phyloP scores from a whole-genome alignment of 2,113 vertebrate species.

The Centropus unirufus region DNA sequence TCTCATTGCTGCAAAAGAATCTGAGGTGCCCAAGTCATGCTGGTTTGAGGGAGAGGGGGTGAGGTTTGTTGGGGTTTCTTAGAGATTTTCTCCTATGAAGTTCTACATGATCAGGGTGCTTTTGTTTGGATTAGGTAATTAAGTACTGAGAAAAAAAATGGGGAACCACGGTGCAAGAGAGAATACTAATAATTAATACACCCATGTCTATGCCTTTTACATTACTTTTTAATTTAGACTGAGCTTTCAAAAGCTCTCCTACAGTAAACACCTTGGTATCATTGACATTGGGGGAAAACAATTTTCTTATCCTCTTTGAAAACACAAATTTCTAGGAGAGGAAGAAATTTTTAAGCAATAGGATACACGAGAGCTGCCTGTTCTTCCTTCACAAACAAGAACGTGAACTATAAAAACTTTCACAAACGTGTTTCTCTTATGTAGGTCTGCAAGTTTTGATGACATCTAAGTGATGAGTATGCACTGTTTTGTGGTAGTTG shows the following conservation, averaged over 20 bases:
- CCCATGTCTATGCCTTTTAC: background rate
- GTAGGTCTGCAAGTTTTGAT: background rate
- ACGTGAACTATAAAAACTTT: background rate
- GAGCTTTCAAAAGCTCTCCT: background rate
- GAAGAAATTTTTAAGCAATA: background rate
- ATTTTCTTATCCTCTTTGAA: background rate
- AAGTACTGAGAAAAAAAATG: background rate
- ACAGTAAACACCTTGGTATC: background rate
- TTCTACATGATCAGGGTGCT: background rate
- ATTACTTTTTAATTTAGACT: background rate
- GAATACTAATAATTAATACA: background rate
- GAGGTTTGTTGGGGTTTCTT: too few relatives aligned
- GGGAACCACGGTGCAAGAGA: background rate
- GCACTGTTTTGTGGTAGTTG: background rate
- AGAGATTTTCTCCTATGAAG: background rate
- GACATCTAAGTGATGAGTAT: background rate
- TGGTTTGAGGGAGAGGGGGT: too few relatives aligned
- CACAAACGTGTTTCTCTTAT: background rate
- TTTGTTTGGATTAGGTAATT: background rate
- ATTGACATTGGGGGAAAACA: background rate
- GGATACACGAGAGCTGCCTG: background rate
- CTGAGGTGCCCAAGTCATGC: background rate
- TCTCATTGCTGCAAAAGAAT: background rate
- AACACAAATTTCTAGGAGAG: background rate
- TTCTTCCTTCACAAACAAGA: background rate